A percentile compares a stretch with the other conserved stretches of the same genome.
phyloP scores from a whole-genome alignment of 2,888 invertebrate genomes.

The Cremastinae sp. region DNA sequence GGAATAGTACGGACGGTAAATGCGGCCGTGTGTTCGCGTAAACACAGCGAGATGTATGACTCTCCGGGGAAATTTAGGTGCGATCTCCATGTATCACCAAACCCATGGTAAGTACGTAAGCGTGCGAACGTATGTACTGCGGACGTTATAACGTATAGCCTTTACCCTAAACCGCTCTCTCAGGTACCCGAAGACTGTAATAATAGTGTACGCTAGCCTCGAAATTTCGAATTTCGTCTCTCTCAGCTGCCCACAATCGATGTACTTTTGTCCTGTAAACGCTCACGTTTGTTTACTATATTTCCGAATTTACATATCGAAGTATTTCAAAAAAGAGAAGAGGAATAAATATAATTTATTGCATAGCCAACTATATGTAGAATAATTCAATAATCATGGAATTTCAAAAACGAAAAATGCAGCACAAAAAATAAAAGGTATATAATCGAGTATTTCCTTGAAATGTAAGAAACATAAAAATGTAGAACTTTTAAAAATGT shows the following conservation, averaged over 20 bases:
- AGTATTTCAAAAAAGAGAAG: too few species aligned
- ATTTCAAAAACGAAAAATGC: neutral
- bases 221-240: constrained; percentile 33
- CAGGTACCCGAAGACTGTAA: neutral
- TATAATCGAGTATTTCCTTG: too few species aligned
- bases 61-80: constrained; percentile 75
- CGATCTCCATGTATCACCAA: constrained; percentile 77
- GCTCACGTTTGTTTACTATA: neutral
- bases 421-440: neutral
- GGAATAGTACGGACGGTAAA: constrained; percentile 50
- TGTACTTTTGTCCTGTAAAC: neutral
- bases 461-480: too few species aligned
- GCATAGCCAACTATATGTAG: neutral
- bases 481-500: neutral
- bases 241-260: neutral
- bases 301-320: too few species aligned
- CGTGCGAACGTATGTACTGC: constrained; percentile 64
- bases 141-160: constrained; percentile 50
- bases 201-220: constrained; percentile 16
- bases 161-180: constrained; percentile 13
- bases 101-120: constrained; percentile 68
- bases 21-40: constrained; percentile 59
- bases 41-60: constrained; percentile 69
- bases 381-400: neutral
- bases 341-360: constrained; percentile 23